phyloP scores from a whole-genome alignment of 1,140 invertebrate species.

The Mercenaria mercenaria region DNA sequence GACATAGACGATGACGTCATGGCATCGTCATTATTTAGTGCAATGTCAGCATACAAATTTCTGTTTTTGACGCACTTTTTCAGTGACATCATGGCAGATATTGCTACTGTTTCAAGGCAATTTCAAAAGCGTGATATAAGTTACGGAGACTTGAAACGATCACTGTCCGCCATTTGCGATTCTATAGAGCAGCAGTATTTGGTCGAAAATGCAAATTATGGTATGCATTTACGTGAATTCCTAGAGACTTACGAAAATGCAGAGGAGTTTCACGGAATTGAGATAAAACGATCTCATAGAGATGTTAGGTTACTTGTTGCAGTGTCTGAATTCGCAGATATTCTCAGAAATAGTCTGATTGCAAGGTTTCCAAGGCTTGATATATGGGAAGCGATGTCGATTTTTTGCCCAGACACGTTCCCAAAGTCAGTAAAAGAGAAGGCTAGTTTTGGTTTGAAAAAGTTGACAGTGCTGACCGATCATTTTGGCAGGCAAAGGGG shows the following conservation, averaged over 20 bases:
- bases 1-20: no score
- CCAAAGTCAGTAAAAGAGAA: conserved; percentile 19
- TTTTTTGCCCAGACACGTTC: conserved; percentile 10
- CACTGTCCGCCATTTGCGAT: conserved; percentile 20
- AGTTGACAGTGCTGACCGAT: conserved; percentile 22
- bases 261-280: not conserved
- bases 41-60: conserved; percentile 24
- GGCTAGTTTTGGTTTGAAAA: conserved; percentile 22
- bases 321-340: not conserved
- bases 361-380: conserved; percentile 28
- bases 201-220: conserved; percentile 23
- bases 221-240: conserved; percentile 4
- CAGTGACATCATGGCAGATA: conserved; percentile 38
- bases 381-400: conserved; percentile 29
- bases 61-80: no score
- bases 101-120: no score
- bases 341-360: no score
- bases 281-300: conserved; percentile 10
- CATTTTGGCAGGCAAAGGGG: conserved; percentile 12
- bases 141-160: not conserved
- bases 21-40: not conserved
- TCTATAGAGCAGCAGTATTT: conserved; percentile 48
- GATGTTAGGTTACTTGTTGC: not conserved
- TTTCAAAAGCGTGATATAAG: no score
- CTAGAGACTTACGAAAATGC: not conserved